Evolutionary conservation across 2,888 invertebrate genomes (phyloP).

Genomic region (Coelopa pilipes): DNA sequence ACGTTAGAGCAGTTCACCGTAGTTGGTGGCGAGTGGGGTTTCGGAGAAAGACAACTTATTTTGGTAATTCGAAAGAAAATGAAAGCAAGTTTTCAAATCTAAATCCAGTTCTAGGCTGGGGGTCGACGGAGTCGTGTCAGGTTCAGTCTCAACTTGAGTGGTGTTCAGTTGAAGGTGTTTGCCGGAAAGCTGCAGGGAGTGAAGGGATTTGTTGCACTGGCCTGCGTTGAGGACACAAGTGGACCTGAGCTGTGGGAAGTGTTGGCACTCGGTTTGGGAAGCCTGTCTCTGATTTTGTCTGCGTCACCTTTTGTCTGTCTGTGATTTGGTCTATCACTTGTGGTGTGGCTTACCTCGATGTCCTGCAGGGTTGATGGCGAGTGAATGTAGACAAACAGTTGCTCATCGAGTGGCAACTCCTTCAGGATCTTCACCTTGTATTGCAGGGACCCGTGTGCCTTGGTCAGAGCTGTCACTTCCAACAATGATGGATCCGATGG

Average conservation of each 20-base stretch:
- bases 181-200: too few relatives aligned
- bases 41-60: too few relatives aligned
- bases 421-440: conserved; percentile 60
- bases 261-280: background rate
- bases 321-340: conserved; percentile 16
- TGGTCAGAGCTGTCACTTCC: conserved; percentile 57
- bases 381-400: conserved; percentile 59
- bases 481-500: conserved; percentile 62
- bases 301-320: background rate
- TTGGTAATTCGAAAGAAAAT: too few relatives aligned
- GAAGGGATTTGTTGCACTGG: background rate
- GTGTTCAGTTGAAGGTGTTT: too few relatives aligned
- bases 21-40: too few relatives aligned
- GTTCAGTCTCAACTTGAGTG: too few relatives aligned
- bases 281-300: background rate
- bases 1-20: too few relatives aligned
- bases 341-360: conserved; percentile 58
- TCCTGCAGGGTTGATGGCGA: conserved; percentile 65
- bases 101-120: too few relatives aligned
- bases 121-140: too few relatives aligned
- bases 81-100: too few relatives aligned
- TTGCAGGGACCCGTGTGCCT: conserved; percentile 60
- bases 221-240: background rate
- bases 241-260: background rate
- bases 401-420: conserved; percentile 58